phyloP scores from a whole-genome alignment of 2,888 invertebrate genomes.

The Hemithea aestivaria region DNA sequence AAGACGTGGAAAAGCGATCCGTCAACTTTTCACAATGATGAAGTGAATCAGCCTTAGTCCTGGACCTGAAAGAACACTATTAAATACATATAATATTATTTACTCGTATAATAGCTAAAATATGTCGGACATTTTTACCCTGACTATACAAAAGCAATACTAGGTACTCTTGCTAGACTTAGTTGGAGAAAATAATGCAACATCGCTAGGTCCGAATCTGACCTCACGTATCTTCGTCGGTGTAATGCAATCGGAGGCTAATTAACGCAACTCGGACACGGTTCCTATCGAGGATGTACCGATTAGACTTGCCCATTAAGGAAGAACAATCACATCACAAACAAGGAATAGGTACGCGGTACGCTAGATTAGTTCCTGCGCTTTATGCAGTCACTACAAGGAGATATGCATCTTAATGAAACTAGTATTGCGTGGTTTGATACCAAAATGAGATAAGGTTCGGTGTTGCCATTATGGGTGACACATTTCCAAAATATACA shows the following conservation, averaged over 20 bases:
- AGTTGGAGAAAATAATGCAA: slow-evolving; percentile 38
- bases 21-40: no score
- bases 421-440: slow-evolving; percentile 14
- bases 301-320: slow-evolving; percentile 71
- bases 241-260: slow-evolving; percentile 66
- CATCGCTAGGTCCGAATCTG: slow-evolving; percentile 38
- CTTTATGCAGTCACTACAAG: slow-evolving; percentile 26
- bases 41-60: no score
- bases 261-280: slow-evolving; percentile 65
- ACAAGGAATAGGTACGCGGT: slow-evolving; percentile 48
- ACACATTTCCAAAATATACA: slow-evolving; percentile 14
- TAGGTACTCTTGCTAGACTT: no score
- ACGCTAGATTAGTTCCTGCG: slow-evolving; percentile 49
- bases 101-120: no score
- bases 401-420: slow-evolving; percentile 28
- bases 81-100: no score
- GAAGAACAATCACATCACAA: slow-evolving; percentile 74
- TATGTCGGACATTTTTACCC: no score
- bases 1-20: neutral
- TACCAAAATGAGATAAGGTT: slow-evolving; percentile 21
- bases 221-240: slow-evolving; percentile 53
- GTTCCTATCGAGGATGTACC: slow-evolving; percentile 64
- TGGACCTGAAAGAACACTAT: no score
- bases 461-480: slow-evolving; percentile 2
- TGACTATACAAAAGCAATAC: no score